These are phyloP conservation scores for Todiramphus chloris DNA, from an alignment of 2,113 vertebrate species.

Conservation along the genomic window DNA sequence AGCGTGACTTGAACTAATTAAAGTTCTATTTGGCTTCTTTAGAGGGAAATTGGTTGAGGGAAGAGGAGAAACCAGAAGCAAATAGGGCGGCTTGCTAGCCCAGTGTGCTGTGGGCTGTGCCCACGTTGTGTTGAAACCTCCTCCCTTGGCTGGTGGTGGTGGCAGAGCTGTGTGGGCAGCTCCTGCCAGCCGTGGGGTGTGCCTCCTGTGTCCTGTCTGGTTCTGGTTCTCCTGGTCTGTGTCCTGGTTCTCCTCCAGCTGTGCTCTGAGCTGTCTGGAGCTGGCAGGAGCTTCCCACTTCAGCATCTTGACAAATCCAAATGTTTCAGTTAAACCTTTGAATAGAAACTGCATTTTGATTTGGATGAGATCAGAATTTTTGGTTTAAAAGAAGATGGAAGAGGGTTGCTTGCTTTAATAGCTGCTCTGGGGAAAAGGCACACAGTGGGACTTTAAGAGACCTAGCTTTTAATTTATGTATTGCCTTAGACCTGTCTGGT, in stretches of 20 bases:
- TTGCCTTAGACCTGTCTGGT: not conserved
- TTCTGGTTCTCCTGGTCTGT: not conserved
- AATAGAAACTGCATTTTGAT: not conserved
- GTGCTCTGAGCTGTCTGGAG: not conserved
- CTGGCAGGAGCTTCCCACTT: not conserved
- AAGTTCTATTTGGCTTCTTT: constrained; percentile 4
- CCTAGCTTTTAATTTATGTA: not conserved
- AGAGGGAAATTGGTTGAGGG: not conserved
- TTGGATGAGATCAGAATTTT: not conserved
- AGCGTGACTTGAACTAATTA: not conserved
- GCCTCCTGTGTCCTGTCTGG: not conserved
- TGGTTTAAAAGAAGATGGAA: not conserved
- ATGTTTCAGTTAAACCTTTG: not conserved
- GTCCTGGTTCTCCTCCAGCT: not conserved
- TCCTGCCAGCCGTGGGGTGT: not conserved
- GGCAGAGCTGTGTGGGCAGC: not conserved
- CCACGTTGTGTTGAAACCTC: not conserved
- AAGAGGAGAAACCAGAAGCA: constrained; percentile 31
- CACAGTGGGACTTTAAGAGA: not conserved
- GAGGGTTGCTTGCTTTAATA: not conserved
- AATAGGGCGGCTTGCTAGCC: not conserved
- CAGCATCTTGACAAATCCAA: not conserved
- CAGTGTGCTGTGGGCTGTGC: not conserved
- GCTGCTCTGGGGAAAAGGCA: not conserved
- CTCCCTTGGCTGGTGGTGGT: accelerated